Conservation (phyloP, 2,888 invertebrate species). For the Aphidoletes aphidimyza region DNA sequence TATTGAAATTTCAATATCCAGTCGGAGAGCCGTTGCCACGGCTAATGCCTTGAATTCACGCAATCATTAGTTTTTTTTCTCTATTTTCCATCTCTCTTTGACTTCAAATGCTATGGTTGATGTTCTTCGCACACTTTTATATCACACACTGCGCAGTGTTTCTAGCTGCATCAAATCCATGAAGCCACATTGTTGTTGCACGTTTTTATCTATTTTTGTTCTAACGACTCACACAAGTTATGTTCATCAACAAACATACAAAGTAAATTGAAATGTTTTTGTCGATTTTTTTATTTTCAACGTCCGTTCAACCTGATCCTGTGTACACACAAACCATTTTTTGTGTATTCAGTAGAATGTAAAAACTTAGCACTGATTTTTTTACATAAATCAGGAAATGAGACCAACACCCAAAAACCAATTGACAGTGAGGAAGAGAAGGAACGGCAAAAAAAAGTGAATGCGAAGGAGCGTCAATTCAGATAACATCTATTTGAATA, state of each 20-base stretch:
- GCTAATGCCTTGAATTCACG: conserved; percentile 34
- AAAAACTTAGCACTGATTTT: not conserved
- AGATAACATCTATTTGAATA: conserved; percentile 22
- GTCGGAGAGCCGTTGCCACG: not conserved
- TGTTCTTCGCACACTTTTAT: not conserved
- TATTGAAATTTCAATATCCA: not conserved
- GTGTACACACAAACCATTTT: not conserved
- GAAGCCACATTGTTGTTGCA: not conserved
- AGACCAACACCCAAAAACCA: not conserved
- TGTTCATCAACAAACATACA: not conserved
- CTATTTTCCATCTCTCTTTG: too few species aligned
- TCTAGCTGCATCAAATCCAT: conserved; percentile 6
- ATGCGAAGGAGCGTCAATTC: not conserved
- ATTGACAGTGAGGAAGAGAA: not conserved
- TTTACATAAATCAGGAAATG: conserved; percentile 40
- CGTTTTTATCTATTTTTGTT: conserved; percentile 35
- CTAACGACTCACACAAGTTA: conserved; percentile 1
- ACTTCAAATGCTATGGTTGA: not conserved
- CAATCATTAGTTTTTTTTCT: conserved; percentile 3
- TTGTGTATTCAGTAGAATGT: not conserved
- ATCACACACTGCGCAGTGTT: conserved; percentile 5
- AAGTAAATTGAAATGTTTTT: not conserved
- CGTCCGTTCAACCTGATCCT: too few species aligned
- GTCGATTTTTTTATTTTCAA: not conserved
- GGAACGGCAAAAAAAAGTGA: not conserved